Base-by-base conservation (phyloP, 2,888 invertebrate species). In the Caenorhabditis sinica region DNA sequence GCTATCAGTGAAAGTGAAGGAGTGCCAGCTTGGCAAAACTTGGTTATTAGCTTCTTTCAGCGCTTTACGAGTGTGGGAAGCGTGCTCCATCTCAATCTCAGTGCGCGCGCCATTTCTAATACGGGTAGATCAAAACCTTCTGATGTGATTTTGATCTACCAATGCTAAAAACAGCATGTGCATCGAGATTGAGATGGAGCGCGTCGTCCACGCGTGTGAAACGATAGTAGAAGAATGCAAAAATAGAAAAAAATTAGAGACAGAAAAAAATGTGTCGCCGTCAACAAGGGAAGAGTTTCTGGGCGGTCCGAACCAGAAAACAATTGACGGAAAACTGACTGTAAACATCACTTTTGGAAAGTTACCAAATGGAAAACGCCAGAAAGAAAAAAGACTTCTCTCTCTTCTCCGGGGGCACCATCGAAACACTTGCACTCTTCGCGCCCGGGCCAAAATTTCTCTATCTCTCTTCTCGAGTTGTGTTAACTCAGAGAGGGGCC, bases 401-500 rank as follows among this genome's bases (percentile, higher is more conserved):
- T 25, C 36, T n/a, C n/a, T n/a, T n/a, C n/a, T n/a, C 49, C 25
- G 68, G 25, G 36, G 53, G 61, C 58, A 77, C 51, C 77, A 77
- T 53, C 40, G 63, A 77, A 71, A 77, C 77, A 77, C 40, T 60
- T n/a, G n/a, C n/a, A n/a, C n/a, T n/a, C n/a, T n/a, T n/a, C n/a
- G 61, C 40, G 61, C 77, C 63, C 58, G 68, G 11, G 40, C 40
- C 40, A 5, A 13, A 11, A 2, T 2, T 49, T 40, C 25, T 20
- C 9, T 15, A 51, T 53, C 56, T 28, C 33, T 23, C 36, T 66
- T 75, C 56, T 65, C 75, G n/a, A 65, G 4, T 53, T 53, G 13
- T n/a, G 43, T 25, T 53, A 61, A 60, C 63, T 36, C 58, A 9
- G n/a, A n/a, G n/a, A n/a, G 11, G 40, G 11, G 40, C 40, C 60